Conservation (phyloP, 2,888 invertebrate genomes). For the Odiellus spinosus region DNA sequence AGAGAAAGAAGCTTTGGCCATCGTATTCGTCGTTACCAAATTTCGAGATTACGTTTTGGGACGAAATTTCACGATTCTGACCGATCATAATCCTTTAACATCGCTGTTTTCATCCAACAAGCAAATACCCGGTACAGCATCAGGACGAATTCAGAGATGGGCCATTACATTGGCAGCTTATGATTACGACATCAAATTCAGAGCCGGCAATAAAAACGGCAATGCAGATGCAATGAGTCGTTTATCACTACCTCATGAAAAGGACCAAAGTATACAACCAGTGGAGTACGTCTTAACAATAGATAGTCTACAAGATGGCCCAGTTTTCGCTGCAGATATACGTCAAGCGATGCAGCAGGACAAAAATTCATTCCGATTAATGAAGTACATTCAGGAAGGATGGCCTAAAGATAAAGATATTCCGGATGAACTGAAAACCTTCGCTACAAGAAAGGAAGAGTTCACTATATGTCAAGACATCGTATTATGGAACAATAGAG, state of each 20-base stretch:
- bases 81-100: constrained; percentile 30
- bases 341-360: neutral
- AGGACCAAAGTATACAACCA: neutral
- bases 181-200: constrained; percentile 24
- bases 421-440: neutral
- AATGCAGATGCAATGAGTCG: constrained; percentile 26
- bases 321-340: constrained; percentile 2
- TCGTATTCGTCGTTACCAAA: constrained; percentile 29
- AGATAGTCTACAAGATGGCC: constrained; percentile 1
- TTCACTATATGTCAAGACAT: constrained; percentile 19
- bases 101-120: neutral
- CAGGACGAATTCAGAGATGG: constrained; percentile 24
- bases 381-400: neutral
- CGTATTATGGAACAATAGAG: constrained; percentile 19
- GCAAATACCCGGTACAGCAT: constrained; percentile 21
- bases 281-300: constrained; percentile 3
- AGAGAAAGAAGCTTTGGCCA: constrained; percentile 26
- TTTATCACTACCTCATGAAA: constrained; percentile 6
- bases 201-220: constrained; percentile 22
- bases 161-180: constrained; percentile 25
- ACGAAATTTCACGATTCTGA: constrained; percentile 28
- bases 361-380: neutral
- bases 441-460: constrained; percentile 6
- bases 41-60: constrained; percentile 31
- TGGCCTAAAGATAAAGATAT: neutral